Evolutionary conservation across 2,113 vertebrate species (phyloP).

Genomic region (Synodontis membranacea): DNA sequence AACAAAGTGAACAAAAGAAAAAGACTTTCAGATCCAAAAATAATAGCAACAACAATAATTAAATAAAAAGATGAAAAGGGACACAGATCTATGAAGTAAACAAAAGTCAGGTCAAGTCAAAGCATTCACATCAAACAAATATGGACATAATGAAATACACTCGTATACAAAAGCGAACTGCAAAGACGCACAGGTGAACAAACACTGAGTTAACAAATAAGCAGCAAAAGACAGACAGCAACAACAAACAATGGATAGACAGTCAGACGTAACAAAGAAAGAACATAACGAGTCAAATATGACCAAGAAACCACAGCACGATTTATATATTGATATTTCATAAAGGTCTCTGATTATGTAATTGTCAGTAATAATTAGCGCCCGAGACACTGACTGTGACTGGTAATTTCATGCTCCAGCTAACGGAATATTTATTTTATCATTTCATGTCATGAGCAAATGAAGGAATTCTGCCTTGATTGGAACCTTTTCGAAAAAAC

Average conservation of each 20-base stretch:
- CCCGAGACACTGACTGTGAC: slow-evolving; percentile 13
- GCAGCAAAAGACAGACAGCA: not conserved
- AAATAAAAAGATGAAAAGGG: too few relatives aligned
- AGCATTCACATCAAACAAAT: not conserved
- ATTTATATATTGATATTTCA: not conserved
- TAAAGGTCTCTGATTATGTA: not conserved
- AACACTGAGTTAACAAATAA: not conserved
- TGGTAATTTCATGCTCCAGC: slow-evolving; percentile 32
- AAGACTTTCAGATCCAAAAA: not conserved
- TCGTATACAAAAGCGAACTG: not conserved
- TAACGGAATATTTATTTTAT: not conserved
- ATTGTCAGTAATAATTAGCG: not conserved
- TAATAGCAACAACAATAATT: too few relatives aligned
- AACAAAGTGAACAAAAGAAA: not conserved
- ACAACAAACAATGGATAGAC: not conserved
- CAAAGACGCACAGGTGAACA: not conserved
- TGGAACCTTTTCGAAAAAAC: not conserved
- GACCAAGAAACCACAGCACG: not conserved
- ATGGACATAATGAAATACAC: not conserved
- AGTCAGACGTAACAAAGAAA: not conserved
- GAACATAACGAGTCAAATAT: not conserved
- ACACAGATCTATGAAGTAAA: too few relatives aligned
- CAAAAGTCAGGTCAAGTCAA: not conserved
- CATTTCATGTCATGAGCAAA: not conserved
- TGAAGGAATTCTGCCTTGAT: not conserved